phyloP scores from a whole-genome alignment of 2,113 vertebrate genomes.

The Prunella himalayana region DNA sequence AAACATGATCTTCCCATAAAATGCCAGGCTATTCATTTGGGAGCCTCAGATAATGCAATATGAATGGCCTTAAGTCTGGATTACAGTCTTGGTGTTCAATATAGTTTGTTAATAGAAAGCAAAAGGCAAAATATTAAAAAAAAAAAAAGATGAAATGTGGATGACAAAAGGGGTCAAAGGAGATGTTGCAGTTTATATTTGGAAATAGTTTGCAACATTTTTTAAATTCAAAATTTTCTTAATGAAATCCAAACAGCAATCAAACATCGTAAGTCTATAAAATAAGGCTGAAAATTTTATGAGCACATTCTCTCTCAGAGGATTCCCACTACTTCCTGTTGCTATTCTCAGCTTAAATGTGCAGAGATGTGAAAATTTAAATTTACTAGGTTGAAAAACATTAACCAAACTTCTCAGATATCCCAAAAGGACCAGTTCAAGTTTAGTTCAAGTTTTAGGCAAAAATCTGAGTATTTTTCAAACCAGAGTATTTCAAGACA shows the following conservation, averaged over 20 bases:
- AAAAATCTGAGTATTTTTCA: neutral
- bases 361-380: slow-evolving; percentile 23
- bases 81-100: slow-evolving; percentile 41
- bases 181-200: neutral
- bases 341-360: slow-evolving; percentile 17
- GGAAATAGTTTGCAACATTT: neutral
- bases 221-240: neutral
- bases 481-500: neutral
- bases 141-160: neutral
- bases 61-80: slow-evolving; percentile 45
- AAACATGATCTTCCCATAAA: slow-evolving; percentile 71
- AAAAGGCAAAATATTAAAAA: neutral
- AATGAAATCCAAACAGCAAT: neutral
- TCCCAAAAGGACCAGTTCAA: neutral
- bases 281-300: slow-evolving; percentile 47
- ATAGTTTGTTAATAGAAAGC: neutral
- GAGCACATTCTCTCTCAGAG: neutral
- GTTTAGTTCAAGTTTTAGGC: slow-evolving; percentile 8
- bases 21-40: slow-evolving; percentile 64
- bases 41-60: slow-evolving; percentile 68
- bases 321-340: slow-evolving; percentile 34
- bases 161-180: neutral
- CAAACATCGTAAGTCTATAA: neutral
- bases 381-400: slow-evolving; percentile 41
- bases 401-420: slow-evolving; percentile 32